Evolutionary conservation across 1,140 invertebrate species (phyloP), one percentile per base, ranked within the genome.

Genomic region (Himalopsyche phryganea): DNA sequence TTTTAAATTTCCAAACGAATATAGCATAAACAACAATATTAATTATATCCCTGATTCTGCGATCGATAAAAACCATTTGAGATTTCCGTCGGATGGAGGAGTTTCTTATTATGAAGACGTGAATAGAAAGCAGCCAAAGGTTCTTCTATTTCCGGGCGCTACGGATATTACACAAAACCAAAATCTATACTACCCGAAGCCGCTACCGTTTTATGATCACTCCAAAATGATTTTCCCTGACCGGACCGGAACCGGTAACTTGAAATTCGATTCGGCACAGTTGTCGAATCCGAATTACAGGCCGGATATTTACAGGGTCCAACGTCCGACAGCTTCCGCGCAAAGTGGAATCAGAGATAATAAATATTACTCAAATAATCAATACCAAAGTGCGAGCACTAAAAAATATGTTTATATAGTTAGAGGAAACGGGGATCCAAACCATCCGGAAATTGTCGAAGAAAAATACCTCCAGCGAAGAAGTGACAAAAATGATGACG

Each of bases 211-310:
- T 52, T 64, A 60, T 50, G 54, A 66, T 35, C 58, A 59, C 23
- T 50, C 56, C 19, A 63, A 63, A 55, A 68, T 70, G 63, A 70
- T 76, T 53, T 76, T 74, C 58, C 73, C 73, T 9, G 70, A 70
- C 52, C 65, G 73, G 38, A 75, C 73, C 17, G 73, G 73, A 58
- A 74, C 72, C 7, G 73, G 72, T 23, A 71, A 73, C 53, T 60
- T 75, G 20, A 68, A 65, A 65, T 66, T 75, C 20, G 71, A 72
- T 60, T 64, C 56, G 14, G 46, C 58, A 23, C 36, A 60, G 57
- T 55, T 61, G 35, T 15, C 51, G 17, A 40, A 40, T 3, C n/a
- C 38, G 14, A 46, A 23, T 55, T 48, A 54, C 14, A 58, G 47
- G 32, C 55, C 55, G 51, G 50, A 61, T 49, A 50, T 58, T 55